Evolutionary conservation across 2,113 vertebrate species (phyloP).

Genomic region (Dicerorhinus sumatrensis): DNA sequence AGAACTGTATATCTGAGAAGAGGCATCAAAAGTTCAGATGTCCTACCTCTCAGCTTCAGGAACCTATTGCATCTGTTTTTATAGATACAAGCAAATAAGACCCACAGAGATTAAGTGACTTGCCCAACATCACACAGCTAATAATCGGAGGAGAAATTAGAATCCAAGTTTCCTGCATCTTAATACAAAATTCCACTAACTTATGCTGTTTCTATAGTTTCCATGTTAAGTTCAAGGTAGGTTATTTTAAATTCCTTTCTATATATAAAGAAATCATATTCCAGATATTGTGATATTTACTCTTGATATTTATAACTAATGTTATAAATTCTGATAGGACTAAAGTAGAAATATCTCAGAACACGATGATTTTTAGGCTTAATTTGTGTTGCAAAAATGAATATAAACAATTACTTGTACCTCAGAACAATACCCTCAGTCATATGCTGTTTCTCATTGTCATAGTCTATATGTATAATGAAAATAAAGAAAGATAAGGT

Average conservation of each 20-base stretch:
- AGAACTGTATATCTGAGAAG: not conserved
- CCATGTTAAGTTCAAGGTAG: not conserved
- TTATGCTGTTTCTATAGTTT: not conserved
- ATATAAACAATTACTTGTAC: slow-evolving; percentile 7
- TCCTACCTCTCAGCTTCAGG: not conserved
- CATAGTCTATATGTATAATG: not conserved
- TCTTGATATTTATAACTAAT: slow-evolving; percentile 42
- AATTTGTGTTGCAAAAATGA: not conserved
- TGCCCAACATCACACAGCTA: slow-evolving; percentile 33
- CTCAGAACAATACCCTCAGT: slow-evolving; percentile 10
- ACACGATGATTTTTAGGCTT: not conserved
- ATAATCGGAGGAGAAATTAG: slow-evolving; percentile 25
- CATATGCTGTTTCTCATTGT: not conserved
- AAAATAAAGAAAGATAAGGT: slow-evolving; percentile 15
- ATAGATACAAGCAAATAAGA: not conserved
- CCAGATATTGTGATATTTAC: slow-evolving; percentile 14
- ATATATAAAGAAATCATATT: slow-evolving; percentile 23
- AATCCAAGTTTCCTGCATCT: slow-evolving; percentile 6
- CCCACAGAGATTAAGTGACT: slow-evolving; percentile 36
- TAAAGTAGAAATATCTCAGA: slow-evolving; percentile 53
- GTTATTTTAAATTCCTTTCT: slow-evolving; percentile 40
- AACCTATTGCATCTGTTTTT: slow-evolving; percentile 15
- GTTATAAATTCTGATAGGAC: slow-evolving; percentile 17
- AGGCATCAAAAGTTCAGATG: not conserved
- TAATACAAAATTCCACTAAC: slow-evolving; percentile 2